Evolutionary conservation across 2,888 invertebrate genomes (phyloP), one percentile per base, ranked within the genome.

Genomic region (Rhaphigaster nebulosa): DNA sequence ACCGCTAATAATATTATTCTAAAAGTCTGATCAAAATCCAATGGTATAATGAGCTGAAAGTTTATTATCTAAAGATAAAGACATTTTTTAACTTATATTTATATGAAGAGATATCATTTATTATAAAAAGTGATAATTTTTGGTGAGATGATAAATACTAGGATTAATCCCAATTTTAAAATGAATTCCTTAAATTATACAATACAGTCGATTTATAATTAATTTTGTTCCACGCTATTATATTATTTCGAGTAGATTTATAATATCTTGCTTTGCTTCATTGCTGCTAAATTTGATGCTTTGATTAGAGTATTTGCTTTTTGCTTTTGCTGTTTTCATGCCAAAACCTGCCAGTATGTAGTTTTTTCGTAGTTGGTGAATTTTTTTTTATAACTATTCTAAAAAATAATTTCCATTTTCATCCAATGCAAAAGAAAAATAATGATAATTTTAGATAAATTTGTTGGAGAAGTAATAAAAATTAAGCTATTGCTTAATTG

Each of bases 251-350:
- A 23, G 6, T 76, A 76, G 34, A 76, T 76, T 38, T 38, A 38
- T 76, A 38, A 8, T 76, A 84, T 45, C n/a, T n/a, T 84, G 84
- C 84, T 84, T 50, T 45, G 84, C 45, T 84, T 41, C 18, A 45
- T 84, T 45, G 84, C n/a, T 84, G 15, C n/a, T 84, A 1, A 26
- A 84, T 84, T 50, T n/a, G 45, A 26, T 84, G 84, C 45, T 84
- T 50, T 50, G 3, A 84, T 84, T 84, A 45, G 26, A 84, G 8
- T 80, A 41, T 45, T 50, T 84, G 45, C 80, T 80, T 80, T 18
- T 84, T 50, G 84, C 84, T 45, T n/a, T n/a, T 84, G 45, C n/a
- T n/a, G 41, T n/a, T 84, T 26, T 26, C 34, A 41, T 38, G 34
- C 70, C 12, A 38, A 38, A 76, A 5, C 38, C 38, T 8, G 6